A percentile compares a stretch with the other conserved stretches of the same genome.
Evolutionary conservation across 2,888 invertebrate species (phyloP).

Genomic region (Morpho achilles): DNA sequence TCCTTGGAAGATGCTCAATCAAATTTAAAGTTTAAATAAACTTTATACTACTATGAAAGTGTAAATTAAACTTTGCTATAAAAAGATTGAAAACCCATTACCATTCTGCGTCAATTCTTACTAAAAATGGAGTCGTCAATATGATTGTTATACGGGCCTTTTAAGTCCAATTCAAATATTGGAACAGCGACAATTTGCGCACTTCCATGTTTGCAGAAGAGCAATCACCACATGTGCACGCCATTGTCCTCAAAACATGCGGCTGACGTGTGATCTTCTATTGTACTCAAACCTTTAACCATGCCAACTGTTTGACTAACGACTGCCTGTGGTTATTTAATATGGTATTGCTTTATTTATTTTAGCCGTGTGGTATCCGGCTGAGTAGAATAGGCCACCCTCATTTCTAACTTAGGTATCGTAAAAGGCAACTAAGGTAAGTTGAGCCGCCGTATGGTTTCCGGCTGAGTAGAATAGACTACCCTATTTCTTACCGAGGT

Average conservation of each 20-base stretch:
- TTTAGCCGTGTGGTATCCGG: too few species aligned
- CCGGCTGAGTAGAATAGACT: too few species aligned
- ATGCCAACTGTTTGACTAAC: background rate
- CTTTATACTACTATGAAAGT: too few species aligned
- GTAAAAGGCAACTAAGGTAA: too few species aligned
- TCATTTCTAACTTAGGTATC: too few species aligned
- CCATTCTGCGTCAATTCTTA: background rate
- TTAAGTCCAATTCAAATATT: slow-evolving; percentile 21
- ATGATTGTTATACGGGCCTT: slow-evolving; percentile 14
- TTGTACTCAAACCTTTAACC: slow-evolving; percentile 11
- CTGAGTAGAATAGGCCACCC: too few species aligned
- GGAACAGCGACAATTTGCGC: slow-evolving; percentile 20
- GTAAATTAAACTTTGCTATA: background rate
- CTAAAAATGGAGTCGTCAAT: slow-evolving; percentile 16
- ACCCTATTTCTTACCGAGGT: too few species aligned
- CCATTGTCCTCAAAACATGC: slow-evolving; percentile 22
- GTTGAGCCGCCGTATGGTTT: too few species aligned
- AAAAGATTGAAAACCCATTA: background rate
- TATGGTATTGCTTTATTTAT: too few species aligned
- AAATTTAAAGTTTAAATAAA: too few species aligned
- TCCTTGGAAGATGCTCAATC: too few species aligned
- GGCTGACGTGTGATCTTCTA: slow-evolving; percentile 18
- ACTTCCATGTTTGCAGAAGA: slow-evolving; percentile 21
- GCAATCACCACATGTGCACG: slow-evolving; percentile 17
- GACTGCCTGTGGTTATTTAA: too few species aligned